Evolutionary conservation across 2,888 invertebrate genomes (phyloP), one percentile per base, ranked within the genome.

Genomic region (Portevinia maculata): DNA sequence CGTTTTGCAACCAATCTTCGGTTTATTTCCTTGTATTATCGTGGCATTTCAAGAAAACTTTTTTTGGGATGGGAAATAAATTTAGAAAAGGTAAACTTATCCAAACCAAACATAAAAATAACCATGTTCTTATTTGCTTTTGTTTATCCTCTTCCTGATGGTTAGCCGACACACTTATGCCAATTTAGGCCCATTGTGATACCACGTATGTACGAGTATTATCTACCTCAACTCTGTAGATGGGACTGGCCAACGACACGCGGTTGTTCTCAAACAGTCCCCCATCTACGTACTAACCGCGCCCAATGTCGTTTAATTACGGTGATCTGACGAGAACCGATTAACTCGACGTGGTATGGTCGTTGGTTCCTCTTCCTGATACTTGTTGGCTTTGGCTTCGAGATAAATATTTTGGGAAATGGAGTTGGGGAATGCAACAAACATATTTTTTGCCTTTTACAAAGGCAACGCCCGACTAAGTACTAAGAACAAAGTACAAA

Each of bases 351-450:
- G n/a, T n/a, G n/a, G n/a, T n/a, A n/a, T n/a, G n/a, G n/a, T n/a
- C n/a, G n/a, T n/a, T n/a, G n/a, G n/a, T n/a, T 76, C 64, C 50
- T 75, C 79, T 79, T 79, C 69, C 60, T 64, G 59, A 55, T 48
- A 41, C 34, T 57, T 79, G 74, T 79, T 79, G 74, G 79, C 69
- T 52, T 48, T 19, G 46, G 64, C 69, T 65, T 59, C 64, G 64
- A 60, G 59, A 76, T 76, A 81, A 81, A 81, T 81, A 81, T 81
- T 81, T 81, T 39, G 64, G 32, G 30, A 75, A 81, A 81, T 75
- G 59, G 70, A 48, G 71, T 65, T 70, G 75, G 37, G 65, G 28
- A 39, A 53, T 46, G 52, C 53, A 60, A 59, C 34, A 52, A 69
- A 24, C 55, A 69, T 69, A 74, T 81, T 81, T 62, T 59, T 74